Conservation (phyloP, 2,797 vertebrate genomes). For the Acrossocheilus wenchowensis region DNA sequence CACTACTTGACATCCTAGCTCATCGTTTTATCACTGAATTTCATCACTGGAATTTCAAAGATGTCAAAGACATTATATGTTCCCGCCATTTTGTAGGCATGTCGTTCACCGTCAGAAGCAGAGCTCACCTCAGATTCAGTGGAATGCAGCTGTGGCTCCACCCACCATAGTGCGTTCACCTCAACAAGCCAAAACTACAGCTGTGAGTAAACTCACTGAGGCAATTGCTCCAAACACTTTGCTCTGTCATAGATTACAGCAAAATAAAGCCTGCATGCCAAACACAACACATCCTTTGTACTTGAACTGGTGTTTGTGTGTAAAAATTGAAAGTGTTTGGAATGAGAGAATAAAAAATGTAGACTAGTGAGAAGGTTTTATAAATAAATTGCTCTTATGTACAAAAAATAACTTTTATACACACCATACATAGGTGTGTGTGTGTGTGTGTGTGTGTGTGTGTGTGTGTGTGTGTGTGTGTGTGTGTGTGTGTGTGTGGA, state of each 20-base stretch:
- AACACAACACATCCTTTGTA: constrained; percentile 60
- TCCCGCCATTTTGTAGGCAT: background rate
- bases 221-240: constrained; percentile 78
- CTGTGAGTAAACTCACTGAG: constrained; percentile 74
- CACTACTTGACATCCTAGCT: background rate
- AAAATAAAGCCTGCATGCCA: constrained; percentile 75
- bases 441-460: constrained; percentile 52
- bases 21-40: background rate
- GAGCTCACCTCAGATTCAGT: constrained; percentile 65
- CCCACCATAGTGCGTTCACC: constrained; percentile 12
- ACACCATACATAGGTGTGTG: constrained; percentile 54
- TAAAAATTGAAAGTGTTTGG: constrained; percentile 69
- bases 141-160: constrained; percentile 45
- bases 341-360: background rate
- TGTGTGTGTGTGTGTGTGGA: constrained; percentile 38
- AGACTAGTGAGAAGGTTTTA: constrained; percentile 11
- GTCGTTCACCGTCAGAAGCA: background rate
- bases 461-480: constrained; percentile 41
- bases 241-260: constrained; percentile 78
- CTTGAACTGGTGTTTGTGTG: constrained; percentile 28
- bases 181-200: constrained; percentile 58
- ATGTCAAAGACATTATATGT: background rate
- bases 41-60: background rate
- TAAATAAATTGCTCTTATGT: constrained; percentile 63
- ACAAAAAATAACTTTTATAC: constrained; percentile 70